phyloP scores from a whole-genome alignment of 2,888 invertebrate species.

The Drosophila glabriapex region DNA sequence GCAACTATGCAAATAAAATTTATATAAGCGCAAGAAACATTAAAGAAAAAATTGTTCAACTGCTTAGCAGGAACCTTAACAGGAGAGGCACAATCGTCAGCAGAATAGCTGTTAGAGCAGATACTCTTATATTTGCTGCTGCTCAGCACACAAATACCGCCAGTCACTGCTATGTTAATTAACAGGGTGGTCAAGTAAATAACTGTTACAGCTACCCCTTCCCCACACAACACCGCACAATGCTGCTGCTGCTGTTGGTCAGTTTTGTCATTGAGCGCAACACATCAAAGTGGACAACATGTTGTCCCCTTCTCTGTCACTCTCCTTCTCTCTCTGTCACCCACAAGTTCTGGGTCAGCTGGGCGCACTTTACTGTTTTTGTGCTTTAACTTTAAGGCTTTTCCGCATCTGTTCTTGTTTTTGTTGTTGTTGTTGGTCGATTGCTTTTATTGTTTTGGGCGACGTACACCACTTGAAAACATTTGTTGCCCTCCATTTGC shows the following conservation, averaged over 20 bases:
- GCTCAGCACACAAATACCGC: background rate
- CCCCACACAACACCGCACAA: too few species aligned
- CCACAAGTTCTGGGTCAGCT: slow-evolving; percentile 75
- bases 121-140: background rate
- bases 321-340: background rate
- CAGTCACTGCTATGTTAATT: slow-evolving; percentile 17
- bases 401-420: slow-evolving; percentile 28
- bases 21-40: background rate
- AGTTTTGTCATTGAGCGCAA: slow-evolving; percentile 36
- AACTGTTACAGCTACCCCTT: slow-evolving; percentile 5
- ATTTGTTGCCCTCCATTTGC: slow-evolving; percentile 47
- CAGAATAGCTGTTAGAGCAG: background rate
- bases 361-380: slow-evolving; percentile 36
- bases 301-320: background rate
- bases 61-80: background rate
- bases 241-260: slow-evolving; percentile 10
- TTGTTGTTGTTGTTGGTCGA: slow-evolving; percentile 9
- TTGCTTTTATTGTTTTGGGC: slow-evolving; percentile 32
- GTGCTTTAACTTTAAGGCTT: slow-evolving; percentile 37
- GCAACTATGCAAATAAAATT: background rate
- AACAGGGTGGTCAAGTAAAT: slow-evolving; percentile 22
- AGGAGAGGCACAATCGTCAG: background rate
- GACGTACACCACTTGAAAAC: slow-evolving; percentile 30
- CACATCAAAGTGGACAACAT: slow-evolving; percentile 32
- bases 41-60: background rate